phyloP scores from a whole-genome alignment of 1,140 invertebrate species.

The Choristoneura fumiferana region DNA sequence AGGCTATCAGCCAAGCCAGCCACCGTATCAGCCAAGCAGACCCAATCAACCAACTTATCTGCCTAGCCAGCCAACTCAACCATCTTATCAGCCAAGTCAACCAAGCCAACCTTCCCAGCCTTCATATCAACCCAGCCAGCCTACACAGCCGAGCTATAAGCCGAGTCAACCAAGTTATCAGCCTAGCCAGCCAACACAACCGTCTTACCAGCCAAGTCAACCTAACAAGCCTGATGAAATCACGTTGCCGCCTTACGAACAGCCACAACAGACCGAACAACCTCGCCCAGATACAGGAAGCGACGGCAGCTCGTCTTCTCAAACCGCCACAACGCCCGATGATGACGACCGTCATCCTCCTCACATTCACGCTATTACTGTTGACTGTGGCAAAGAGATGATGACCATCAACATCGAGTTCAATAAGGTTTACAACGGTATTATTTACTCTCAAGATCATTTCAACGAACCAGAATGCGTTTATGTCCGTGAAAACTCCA shows the following conservation, averaged over 20 bases:
- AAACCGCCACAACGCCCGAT: conserved; percentile 26
- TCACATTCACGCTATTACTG: conserved; percentile 87
- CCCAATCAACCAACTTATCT: conserved; percentile 34
- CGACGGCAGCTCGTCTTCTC: not conserved
- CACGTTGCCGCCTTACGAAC: conserved; percentile 32
- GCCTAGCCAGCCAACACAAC: conserved; percentile 38
- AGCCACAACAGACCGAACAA: conserved; percentile 1
- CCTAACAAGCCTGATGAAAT: conserved; percentile 36
- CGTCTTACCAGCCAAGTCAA: conserved; percentile 42
- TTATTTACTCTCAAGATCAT: conserved; percentile 91
- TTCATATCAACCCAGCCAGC: conserved; percentile 33
- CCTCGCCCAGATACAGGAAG: conserved; percentile 20
- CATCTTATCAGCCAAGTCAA: conserved; percentile 39
- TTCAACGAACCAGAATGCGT: conserved; percentile 85
- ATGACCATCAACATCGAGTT: conserved; percentile 91
- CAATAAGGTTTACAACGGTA: conserved; percentile 86
- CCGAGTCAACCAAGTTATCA: conserved; percentile 47
- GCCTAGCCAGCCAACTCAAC: conserved; percentile 45
- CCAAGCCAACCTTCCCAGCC: conserved; percentile 41
- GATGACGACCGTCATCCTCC: conserved; percentile 82
- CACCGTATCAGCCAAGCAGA: conserved; percentile 49
- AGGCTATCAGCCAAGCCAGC: conserved; percentile 34
- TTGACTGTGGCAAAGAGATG: conserved; percentile 88
- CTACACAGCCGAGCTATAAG: conserved; percentile 46
- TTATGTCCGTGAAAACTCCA: conserved; percentile 86